Evolutionary conservation across 2,797 vertebrate genomes (phyloP).

Genomic region (Bovichtus variegatus): DNA sequence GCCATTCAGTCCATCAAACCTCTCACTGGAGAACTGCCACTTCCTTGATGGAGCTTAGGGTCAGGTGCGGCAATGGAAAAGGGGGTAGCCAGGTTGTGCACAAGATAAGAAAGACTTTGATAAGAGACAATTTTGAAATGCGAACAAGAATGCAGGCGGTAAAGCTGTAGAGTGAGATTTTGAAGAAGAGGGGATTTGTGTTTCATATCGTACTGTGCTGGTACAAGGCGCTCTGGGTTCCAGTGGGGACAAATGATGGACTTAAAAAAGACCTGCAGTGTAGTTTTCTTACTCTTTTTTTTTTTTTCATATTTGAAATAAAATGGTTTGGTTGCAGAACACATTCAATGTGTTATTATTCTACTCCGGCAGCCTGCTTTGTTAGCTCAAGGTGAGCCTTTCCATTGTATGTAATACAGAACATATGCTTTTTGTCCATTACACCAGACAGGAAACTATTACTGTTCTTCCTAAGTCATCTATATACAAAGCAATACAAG

Average conservation of each 20-base stretch:
- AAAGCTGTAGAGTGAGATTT: constrained; percentile 26
- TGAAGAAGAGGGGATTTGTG: constrained; percentile 25
- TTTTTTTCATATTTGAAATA: constrained; percentile 11
- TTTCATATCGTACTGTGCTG: constrained; percentile 10
- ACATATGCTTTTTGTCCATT: constrained; percentile 48
- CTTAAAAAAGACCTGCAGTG: constrained; percentile 34
- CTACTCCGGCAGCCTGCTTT: constrained; percentile 24
- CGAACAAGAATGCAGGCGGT: constrained; percentile 14
- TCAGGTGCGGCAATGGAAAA: constrained; percentile 6
- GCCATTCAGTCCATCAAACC: constrained; percentile 12
- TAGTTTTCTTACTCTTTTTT: neutral
- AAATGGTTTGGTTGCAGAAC: constrained; percentile 44
- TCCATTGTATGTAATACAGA: constrained; percentile 31
- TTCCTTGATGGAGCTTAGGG: constrained; percentile 29
- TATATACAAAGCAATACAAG: constrained; percentile 30
- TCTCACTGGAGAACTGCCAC: constrained; percentile 22
- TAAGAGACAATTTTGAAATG: constrained; percentile 45
- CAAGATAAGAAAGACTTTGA: constrained; percentile 49
- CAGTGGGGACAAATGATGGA: constrained; percentile 25
- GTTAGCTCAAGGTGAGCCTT: constrained; percentile 57
- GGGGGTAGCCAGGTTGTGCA: constrained; percentile 21
- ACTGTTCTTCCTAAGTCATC: neutral
- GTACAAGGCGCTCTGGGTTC: constrained; percentile 13
- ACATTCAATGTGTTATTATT: constrained; percentile 56
- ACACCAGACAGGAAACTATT: constrained; percentile 14